A percentile compares a stretch with the other conserved stretches of the same genome.
Evolutionary conservation across 2,797 vertebrate genomes (phyloP).

Genomic region (Yasuhikotakia modesta): DNA sequence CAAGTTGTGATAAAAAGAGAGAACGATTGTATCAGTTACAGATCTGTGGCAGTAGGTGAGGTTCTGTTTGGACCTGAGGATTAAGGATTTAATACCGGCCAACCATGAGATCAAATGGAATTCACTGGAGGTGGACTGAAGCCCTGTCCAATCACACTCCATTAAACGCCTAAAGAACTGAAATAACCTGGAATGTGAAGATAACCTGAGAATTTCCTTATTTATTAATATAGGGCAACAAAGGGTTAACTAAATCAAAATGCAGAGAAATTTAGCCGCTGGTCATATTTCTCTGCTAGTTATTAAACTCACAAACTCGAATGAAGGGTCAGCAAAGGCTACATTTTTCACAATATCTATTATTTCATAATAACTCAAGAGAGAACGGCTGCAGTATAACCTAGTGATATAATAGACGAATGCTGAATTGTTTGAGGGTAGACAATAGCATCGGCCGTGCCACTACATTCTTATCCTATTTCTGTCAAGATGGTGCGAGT

Average conservation of each 20-base stretch:
- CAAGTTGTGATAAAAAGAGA: background rate
- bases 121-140: constrained; percentile 26
- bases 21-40: background rate
- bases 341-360: background rate
- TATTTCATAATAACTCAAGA: background rate
- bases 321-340: constrained; percentile 7
- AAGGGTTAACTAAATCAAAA: background rate
- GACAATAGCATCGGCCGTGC: background rate
- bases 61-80: constrained; percentile 19
- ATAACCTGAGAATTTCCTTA: background rate
- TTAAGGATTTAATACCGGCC: constrained; percentile 5
- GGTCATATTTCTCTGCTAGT: background rate
- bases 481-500: background rate
- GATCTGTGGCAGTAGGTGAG: constrained; percentile 26
- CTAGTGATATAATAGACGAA: background rate
- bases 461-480: background rate
- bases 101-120: constrained; percentile 27
- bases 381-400: background rate
- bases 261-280: background rate
- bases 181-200: background rate
- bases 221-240: constrained; percentile 10
- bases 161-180: constrained; percentile 13
- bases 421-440: background rate
- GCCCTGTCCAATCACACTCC: constrained; percentile 17
- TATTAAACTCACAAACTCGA: constrained; percentile 1